Conservation (phyloP, 2,113 vertebrate species). For the Cryptotis parvus region DNA sequence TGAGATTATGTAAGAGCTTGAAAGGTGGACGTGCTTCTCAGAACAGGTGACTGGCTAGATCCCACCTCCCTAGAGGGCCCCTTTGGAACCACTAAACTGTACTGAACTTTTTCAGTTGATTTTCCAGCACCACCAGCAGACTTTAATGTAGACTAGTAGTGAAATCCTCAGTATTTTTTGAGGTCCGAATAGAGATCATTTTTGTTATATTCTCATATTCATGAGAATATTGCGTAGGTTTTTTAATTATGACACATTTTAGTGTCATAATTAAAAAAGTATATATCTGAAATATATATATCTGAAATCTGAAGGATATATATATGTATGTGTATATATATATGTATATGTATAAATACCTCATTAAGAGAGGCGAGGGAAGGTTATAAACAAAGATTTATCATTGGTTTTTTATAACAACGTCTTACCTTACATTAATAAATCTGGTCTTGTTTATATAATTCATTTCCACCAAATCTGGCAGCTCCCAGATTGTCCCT, state of each 20-base stretch:
- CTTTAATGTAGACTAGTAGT: background rate
- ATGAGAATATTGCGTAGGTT: background rate
- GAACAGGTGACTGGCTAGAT: background rate
- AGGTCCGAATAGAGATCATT: background rate
- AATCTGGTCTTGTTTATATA: conserved; percentile 27
- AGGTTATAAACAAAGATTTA: background rate
- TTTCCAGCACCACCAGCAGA: background rate
- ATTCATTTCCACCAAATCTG: no score
- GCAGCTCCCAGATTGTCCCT: background rate
- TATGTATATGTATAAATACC: background rate
- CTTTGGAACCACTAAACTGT: background rate
- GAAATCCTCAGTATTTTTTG: background rate
- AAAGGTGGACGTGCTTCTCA: background rate
- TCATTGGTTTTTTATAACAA: background rate
- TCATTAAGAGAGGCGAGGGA: background rate
- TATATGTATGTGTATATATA: background rate
- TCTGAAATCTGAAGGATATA: no score
- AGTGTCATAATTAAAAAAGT: no score
- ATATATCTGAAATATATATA: background rate
- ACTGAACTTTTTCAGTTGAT: background rate
- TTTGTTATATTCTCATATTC: conserved; percentile 22
- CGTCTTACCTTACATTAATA: conserved; percentile 2
- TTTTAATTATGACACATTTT: background rate
- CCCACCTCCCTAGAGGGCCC: no score
- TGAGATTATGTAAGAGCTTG: background rate